A percentile compares a stretch with the other conserved stretches of the same genome.
These are phyloP conservation scores for Salminus brasiliensis DNA, from an alignment of 2,113 vertebrate species.

Conservation along the genomic window DNA sequence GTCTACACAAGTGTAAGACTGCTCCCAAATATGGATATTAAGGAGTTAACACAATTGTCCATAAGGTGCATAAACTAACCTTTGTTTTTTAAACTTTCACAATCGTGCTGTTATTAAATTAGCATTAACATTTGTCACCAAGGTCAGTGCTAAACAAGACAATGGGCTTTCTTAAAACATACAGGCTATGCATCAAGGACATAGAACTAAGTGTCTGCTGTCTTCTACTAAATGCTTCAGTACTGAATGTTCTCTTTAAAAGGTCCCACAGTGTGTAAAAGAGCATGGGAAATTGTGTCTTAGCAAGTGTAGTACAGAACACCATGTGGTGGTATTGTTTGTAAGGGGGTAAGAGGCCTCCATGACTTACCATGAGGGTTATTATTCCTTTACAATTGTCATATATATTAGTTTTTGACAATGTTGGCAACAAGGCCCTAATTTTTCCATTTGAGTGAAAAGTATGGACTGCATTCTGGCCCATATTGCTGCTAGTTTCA, in stretches of 20 bases:
- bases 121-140: background rate
- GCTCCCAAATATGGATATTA: too few relatives aligned
- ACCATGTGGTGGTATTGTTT: background rate
- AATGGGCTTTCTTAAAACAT: background rate
- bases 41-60: background rate
- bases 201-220: background rate
- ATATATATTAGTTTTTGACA: background rate
- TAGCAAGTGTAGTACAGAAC: background rate
- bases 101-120: slow-evolving; percentile 14
- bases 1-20: too few relatives aligned
- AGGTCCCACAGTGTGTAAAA: background rate
- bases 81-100: background rate
- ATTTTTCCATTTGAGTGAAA: background rate
- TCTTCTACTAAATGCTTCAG: background rate
- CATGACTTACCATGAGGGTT: too few relatives aligned
- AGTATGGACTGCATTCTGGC: background rate
- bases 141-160: slow-evolving; percentile 7
- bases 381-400: too few relatives aligned
- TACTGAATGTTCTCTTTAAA: background rate
- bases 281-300: slow-evolving; percentile 1
- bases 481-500: background rate
- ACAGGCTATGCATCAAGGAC: slow-evolving; percentile 4
- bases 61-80: too few relatives aligned
- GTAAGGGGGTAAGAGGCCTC: background rate
- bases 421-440: background rate